Percentiles rank a stretch among this genome's conserved stretches.
Conservation (phyloP, 2,888 invertebrate species). For the Osmoderma eremita region DNA sequence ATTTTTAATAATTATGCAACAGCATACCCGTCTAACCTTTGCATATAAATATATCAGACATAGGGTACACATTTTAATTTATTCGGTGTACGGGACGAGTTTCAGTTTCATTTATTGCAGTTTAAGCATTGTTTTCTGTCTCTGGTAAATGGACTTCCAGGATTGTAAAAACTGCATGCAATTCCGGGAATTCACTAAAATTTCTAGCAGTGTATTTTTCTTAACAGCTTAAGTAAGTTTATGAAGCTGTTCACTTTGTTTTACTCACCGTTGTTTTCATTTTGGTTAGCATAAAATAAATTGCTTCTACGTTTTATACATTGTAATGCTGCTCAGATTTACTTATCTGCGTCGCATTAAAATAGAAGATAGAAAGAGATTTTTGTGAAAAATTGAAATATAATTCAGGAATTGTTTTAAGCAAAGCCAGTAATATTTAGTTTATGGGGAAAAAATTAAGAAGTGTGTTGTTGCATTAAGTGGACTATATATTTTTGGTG, state of each 20-base stretch:
- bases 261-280: background rate
- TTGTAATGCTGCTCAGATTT: too few species aligned
- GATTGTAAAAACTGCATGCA: slow-evolving; percentile 5
- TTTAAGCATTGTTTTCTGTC: slow-evolving; percentile 10
- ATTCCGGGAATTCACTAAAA: slow-evolving; percentile 22
- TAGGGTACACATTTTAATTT: slow-evolving; percentile 27
- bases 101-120: slow-evolving; percentile 33
- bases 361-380: too few species aligned
- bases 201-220: slow-evolving; percentile 8
- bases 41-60: slow-evolving; percentile 2
- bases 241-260: background rate
- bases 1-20: slow-evolving; percentile 29
- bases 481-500: too few species aligned
- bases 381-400: too few species aligned
- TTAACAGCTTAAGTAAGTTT: slow-evolving; percentile 21
- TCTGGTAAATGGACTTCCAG: background rate
- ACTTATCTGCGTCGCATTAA: too few species aligned
- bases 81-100: slow-evolving; percentile 5
- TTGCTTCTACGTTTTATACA: too few species aligned
- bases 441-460: too few species aligned
- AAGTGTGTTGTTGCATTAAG: too few species aligned
- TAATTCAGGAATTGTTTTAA: too few species aligned
- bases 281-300: background rate
- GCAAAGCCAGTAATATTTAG: too few species aligned
- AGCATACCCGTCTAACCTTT: slow-evolving; percentile 16